These are phyloP conservation scores for Sinosuthora webbiana DNA, from an alignment of 2,113 vertebrate species.

Conservation along the genomic window DNA sequence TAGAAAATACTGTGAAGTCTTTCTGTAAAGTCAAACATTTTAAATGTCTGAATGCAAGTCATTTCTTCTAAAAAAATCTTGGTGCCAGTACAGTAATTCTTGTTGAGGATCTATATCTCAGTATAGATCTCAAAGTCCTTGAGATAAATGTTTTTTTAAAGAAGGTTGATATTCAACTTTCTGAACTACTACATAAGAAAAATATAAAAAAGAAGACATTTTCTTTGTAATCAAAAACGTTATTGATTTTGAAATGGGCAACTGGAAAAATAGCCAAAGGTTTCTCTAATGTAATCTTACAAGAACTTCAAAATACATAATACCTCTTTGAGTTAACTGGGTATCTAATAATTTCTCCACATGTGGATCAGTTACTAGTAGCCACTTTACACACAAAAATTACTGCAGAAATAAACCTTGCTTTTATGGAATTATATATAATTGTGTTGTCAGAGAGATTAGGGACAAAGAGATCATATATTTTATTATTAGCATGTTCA, in stretches of 20 bases:
- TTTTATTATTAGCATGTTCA: neutral
- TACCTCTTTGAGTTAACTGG: neutral
- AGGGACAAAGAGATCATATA: neutral
- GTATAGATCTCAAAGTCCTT: neutral
- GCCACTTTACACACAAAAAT: neutral
- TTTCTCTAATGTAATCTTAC: neutral
- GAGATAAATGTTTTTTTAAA: constrained; percentile 22
- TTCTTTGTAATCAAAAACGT: neutral
- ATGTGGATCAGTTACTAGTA: neutral
- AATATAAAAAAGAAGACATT: neutral
- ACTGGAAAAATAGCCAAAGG: neutral
- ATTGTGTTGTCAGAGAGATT: neutral
- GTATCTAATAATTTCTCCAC: neutral
- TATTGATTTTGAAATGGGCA: constrained; percentile 8
- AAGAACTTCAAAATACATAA: neutral
- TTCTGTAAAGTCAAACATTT: neutral
- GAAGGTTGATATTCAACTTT: neutral
- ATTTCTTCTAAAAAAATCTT: constrained; percentile 22
- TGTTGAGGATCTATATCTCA: neutral
- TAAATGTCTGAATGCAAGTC: neutral
- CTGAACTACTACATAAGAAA: neutral
- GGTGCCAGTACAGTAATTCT: neutral
- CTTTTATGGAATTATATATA: neutral
- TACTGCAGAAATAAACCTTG: neutral
- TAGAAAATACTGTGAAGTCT: neutral